A percentile compares a stretch with the other conserved stretches of the same genome.
phyloP scores from a whole-genome alignment of 2,113 vertebrate species.

The Australoheros scitulus region DNA sequence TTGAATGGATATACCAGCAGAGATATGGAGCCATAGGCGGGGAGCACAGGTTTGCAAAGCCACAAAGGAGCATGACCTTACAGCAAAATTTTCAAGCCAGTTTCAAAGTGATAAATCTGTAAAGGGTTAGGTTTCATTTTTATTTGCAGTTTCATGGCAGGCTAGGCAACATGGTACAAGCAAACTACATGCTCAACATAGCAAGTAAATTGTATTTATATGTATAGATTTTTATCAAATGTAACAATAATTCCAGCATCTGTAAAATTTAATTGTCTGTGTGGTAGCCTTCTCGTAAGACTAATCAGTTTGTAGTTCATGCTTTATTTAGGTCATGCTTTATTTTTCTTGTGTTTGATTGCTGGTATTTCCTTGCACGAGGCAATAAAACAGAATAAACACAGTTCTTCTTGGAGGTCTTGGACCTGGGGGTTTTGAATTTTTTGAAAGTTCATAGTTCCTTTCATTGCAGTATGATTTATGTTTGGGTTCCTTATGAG shows the following conservation, averaged over 20 bases:
- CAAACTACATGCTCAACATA: too few species aligned
- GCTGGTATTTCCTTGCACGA: accelerated
- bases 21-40: accelerated
- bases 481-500: not conserved
- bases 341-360: not conserved
- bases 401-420: not conserved
- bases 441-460: not conserved
- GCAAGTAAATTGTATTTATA: not conserved
- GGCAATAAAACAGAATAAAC: not conserved
- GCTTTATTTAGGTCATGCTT: not conserved
- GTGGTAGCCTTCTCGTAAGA: not conserved
- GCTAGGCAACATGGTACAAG: not conserved
- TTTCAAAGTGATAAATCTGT: not conserved
- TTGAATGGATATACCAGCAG: not conserved
- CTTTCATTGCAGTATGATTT: not conserved
- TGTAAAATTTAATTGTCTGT: not conserved
- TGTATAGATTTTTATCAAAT: not conserved
- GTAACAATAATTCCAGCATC: not conserved
- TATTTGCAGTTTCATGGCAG: not conserved
- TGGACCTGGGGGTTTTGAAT: not conserved
- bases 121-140: not conserved
- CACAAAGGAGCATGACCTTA: not conserved
- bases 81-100: not conserved
- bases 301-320: not conserved
- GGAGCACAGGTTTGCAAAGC: not conserved